phyloP scores from a whole-genome alignment of 2,888 invertebrate genomes.

The Dryobotodes eremita region DNA sequence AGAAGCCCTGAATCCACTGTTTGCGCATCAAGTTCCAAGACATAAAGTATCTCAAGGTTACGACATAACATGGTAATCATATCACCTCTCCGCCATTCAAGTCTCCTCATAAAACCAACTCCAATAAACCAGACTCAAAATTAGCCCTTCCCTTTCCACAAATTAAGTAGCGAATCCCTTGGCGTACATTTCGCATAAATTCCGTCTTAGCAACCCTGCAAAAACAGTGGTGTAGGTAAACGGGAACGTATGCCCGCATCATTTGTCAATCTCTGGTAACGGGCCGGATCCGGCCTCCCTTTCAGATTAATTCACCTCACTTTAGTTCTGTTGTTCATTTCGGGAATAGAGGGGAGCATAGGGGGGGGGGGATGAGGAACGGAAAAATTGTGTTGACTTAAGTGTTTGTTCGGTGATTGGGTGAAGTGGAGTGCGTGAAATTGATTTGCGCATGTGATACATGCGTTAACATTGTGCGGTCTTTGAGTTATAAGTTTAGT shows the following conservation, averaged over 20 bases:
- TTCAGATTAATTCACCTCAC: slow-evolving; percentile 67
- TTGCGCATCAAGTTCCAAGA: slow-evolving; percentile 2
- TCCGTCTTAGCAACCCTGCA: slow-evolving; percentile 59
- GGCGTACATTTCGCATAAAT: slow-evolving; percentile 55
- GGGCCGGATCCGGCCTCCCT: slow-evolving; percentile 55
- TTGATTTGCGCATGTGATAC: slow-evolving; percentile 22
- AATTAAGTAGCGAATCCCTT: slow-evolving; percentile 56
- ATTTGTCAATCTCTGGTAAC: slow-evolving; percentile 70
- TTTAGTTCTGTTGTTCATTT: slow-evolving; percentile 69
- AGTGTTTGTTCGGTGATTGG: slow-evolving; percentile 38
- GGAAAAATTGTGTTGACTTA: slow-evolving; percentile 53
- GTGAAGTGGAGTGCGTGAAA: slow-evolving; percentile 35
- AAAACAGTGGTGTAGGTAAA: slow-evolving; percentile 61
- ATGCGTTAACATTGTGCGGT: not conserved
- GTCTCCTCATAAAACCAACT: slow-evolving; percentile 48
- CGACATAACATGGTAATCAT: slow-evolving; percentile 53
- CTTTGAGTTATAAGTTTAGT: not conserved
- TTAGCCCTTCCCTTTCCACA: slow-evolving; percentile 22
- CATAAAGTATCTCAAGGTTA: slow-evolving; percentile 36
- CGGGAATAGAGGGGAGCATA: slow-evolving; percentile 12
- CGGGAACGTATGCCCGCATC: slow-evolving; percentile 68
- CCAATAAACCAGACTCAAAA: slow-evolving; percentile 28
- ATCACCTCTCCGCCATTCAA: slow-evolving; percentile 48
- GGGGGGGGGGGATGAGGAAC: not conserved
- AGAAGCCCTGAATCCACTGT: not conserved